Conservation (phyloP, 2,888 invertebrate genomes). For the Lasioglossum calceatum region DNA sequence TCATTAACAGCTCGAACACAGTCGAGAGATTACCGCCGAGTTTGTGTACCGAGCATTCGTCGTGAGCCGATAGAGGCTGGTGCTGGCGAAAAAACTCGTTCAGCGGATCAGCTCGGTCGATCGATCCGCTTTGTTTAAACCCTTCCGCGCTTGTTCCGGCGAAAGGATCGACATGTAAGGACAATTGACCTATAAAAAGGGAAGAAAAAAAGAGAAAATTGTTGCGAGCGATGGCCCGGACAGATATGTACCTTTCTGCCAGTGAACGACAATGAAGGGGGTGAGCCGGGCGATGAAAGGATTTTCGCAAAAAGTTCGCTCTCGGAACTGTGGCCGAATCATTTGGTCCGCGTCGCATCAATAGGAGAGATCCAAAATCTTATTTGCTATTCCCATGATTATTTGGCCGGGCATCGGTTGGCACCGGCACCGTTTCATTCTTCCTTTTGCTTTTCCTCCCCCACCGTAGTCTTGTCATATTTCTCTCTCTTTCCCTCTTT, state of each 20-base stretch:
- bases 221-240: constrained; percentile 61
- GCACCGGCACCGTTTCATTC: constrained; percentile 38
- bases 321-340: constrained; percentile 66
- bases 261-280: constrained; percentile 29
- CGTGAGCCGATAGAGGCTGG: too few species aligned
- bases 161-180: background rate
- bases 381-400: constrained; percentile 83
- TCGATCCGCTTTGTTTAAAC: background rate
- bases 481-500: background rate
- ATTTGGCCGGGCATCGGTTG: constrained; percentile 57
- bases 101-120: background rate
- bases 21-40: background rate
- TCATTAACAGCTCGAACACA: background rate
- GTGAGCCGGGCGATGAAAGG: constrained; percentile 59
- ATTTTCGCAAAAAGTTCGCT: constrained; percentile 74
- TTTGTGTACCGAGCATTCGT: background rate
- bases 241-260: constrained; percentile 48
- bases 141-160: background rate
- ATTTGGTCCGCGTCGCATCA: constrained; percentile 73
- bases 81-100: background rate
- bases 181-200: background rate
- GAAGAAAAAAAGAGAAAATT: constrained; percentile 52
- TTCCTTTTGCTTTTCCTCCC: constrained; percentile 18
- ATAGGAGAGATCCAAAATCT: constrained; percentile 75
- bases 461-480: background rate